Base-by-base conservation (phyloP, 92 coral and sea anemone species). In the Nematostella vectensis region DNA sequence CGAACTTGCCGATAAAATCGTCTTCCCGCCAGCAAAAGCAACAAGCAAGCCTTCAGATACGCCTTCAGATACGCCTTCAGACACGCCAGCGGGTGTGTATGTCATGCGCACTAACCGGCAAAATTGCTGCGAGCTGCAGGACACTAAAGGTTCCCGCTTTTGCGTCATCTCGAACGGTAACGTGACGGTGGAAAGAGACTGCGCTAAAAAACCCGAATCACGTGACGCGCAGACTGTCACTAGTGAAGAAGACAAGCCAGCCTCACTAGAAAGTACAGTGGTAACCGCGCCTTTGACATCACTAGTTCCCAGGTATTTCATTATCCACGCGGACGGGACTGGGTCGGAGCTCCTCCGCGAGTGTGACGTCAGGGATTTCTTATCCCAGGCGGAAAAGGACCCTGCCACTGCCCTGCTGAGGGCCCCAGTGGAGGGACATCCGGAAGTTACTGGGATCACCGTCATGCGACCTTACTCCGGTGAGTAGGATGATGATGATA, bases 281-380 rank as follows among this genome's bases (percentile, higher is more conserved):
- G 18, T 22, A 9, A 22, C 18, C 12, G 65, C 59, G 22, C 61
- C 82, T 2, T 44, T 44, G 60, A 79, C 80, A 31, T 66, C 55
- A 18, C 50, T 79, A 20, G 81, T 73, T 2, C 88, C 76, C 31
- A 67, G 76, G 15, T 93, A 70, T 74, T 93, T 93, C 37, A 61
- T 82, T 37, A 56, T 93, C 31, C 88, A 71, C 69, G 72, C 91
- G n/a, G 94, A 93, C 48, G 99, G 99, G 25, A 57, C 93, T 60
- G 96, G 99, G 50, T 86, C 79, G n/a, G 99, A 93, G 69, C 73
- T 93, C 15, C 57, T 93, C 30, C 93, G 96, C 29, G 59, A 71
- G 45, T 40, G 17, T 59, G 99, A 93, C 66, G 88, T 93, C 29
- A 26, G 54, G 31, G 88, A 87, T 26, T 82, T 78, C 66, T 68